Evolutionary conservation across 2,797 vertebrate genomes (phyloP).

Genomic region (Rhinophrynus dorsalis): DNA sequence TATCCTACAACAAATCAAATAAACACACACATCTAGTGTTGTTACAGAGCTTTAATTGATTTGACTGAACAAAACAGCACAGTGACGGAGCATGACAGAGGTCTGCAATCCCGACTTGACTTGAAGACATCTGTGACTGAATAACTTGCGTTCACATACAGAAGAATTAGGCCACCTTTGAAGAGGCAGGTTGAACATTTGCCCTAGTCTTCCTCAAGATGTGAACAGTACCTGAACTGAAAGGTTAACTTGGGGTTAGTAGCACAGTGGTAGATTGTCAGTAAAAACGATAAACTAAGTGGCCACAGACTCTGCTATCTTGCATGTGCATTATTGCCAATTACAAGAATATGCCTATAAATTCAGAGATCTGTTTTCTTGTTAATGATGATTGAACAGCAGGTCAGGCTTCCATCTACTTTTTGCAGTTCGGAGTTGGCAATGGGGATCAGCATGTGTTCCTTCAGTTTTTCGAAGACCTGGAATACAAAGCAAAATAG

Average conservation of each 20-base stretch:
- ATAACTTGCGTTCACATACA: neutral
- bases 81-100: neutral
- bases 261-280: constrained; percentile 74
- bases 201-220: neutral
- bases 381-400: constrained; percentile 88
- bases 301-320: constrained; percentile 60
- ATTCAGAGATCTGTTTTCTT: constrained; percentile 79
- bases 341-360: constrained; percentile 53
- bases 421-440: constrained; percentile 81
- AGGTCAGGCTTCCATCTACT: constrained; percentile 88
- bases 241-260: constrained; percentile 68
- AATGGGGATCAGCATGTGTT: constrained; percentile 90
- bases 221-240: neutral
- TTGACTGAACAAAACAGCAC: neutral
- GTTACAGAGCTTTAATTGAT: neutral
- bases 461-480: constrained; percentile 95
- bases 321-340: constrained; percentile 57
- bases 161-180: neutral
- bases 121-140: neutral
- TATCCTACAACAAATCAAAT: neutral
- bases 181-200: neutral
- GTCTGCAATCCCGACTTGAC: neutral
- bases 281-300: constrained; percentile 59
- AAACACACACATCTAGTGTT: neutral
- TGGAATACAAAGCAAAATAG: constrained; percentile 54